Evolutionary conservation across 2,888 invertebrate species (phyloP), one percentile per base, ranked within the genome.

Genomic region (Neoitamus cyanurus): DNA sequence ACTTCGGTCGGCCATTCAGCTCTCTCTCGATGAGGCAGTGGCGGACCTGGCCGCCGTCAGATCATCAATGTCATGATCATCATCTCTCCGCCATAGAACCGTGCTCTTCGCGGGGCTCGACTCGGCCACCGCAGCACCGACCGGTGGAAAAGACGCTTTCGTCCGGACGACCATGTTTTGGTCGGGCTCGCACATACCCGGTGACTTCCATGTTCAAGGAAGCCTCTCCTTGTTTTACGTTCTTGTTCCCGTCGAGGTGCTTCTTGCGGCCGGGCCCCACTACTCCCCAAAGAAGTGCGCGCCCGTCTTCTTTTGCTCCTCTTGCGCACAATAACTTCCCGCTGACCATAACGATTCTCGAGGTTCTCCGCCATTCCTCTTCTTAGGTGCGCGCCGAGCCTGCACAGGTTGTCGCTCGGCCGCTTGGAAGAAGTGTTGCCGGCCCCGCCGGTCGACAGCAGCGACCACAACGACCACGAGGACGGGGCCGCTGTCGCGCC

Each of bases 31-130:
- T 82, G 69, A 46, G 83, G 73, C 73, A 48, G 58, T 75, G 25
- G 72, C 72, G 46, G 73, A 31, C 42, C 72, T 68, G 13, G 42
- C 20, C 25, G 42, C 42, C 37, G 36, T 68, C 83, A 83, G 46
- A 73, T 83, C 72, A 72, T 83, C 73, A 83, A 83, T 75, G 83
- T 83, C 83, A 83, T 73, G 73, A 75, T 83, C 83, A 73, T 75
- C 83, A 83, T 75, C 58, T 15, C 36, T 25, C 13, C 37, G 20
- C 75, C 25, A 68, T 36, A 37, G 82, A 37, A n/a, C 25, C 69
- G 42, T n/a, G 9, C 69, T 36, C 69, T 37, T 82, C n/a, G 11
- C 11, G n/a, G 4, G 48, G 58, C 6, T 20, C 11, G 2, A 13
- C 2, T 7, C 37, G 42, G 36, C 31, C 15, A 31, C 31, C 15